A percentile compares a stretch with the other conserved stretches of the same genome.
Conservation (phyloP, 2,797 vertebrate species). For the Leptoclinus maculatus region DNA sequence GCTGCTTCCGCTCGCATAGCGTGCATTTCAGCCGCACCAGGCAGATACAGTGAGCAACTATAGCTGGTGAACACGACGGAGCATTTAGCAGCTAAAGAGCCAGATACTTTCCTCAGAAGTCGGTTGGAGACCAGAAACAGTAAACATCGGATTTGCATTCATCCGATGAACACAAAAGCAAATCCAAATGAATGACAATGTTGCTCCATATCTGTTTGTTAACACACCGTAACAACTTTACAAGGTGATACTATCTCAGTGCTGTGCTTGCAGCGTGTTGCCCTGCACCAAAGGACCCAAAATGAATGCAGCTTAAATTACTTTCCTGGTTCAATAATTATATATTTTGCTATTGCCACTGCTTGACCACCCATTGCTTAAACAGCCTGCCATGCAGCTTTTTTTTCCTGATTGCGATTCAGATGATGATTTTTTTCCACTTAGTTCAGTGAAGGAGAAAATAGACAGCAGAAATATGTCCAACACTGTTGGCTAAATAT, state of each 20-base stretch:
- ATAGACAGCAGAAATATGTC: slow-evolving; percentile 18
- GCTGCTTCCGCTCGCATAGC: neutral
- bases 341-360: neutral
- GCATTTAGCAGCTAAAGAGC: too few relatives aligned
- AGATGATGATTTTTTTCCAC: neutral
- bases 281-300: neutral
- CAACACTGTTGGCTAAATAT: slow-evolving; percentile 36
- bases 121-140: neutral
- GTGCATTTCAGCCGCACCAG: neutral
- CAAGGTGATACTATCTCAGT: neutral
- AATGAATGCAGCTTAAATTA: neutral
- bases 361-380: neutral
- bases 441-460: slow-evolving; percentile 7
- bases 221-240: neutral
- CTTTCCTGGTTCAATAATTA: neutral
- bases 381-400: neutral
- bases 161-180: neutral
- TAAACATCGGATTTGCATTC: neutral
- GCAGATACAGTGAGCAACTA: neutral
- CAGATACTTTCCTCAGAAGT: neutral
- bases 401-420: slow-evolving; percentile 1
- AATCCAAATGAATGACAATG: neutral
- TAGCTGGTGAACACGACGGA: neutral
- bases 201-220: neutral
- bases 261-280: neutral